Base-by-base conservation (phyloP, 2,888 invertebrate species). In the Spatulosminthurus flaviceps region DNA sequence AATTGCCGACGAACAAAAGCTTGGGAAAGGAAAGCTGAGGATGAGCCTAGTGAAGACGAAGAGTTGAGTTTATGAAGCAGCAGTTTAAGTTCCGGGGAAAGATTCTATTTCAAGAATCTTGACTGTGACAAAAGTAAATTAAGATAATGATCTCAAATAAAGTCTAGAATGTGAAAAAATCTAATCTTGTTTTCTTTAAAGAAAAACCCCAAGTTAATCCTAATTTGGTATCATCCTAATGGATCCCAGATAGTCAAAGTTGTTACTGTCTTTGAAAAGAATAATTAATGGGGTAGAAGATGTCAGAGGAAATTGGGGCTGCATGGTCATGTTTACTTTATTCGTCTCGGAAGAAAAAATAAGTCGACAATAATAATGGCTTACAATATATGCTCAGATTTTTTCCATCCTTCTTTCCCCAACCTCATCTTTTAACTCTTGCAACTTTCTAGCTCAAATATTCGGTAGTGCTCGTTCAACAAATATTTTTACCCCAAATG, bases 191-290 rank as follows among this genome's bases (percentile, higher is more conserved):
- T 34, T 34, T 34, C 9, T 34, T 34, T 7, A 34, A 60, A 60
- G 60, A 60, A n/a, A n/a, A n/a, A 60, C 60, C 60, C 16, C 60
- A 60, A 21, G 60, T 19, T 21, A 21, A 60, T 21, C 21, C 21
- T 60, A 19, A 21, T 24, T 21, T 26, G 11, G 64, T 22, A 64
- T 64, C 22, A 22, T 24, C 64, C 4, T n/a, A 64, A 22, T 11
- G 64, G 22, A 64, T 64, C 7, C 24, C 34, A 34, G n/a, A 24
- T 64, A 64, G 24, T 64, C 22, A 64, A 64, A 64, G 64, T 64
- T 22, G 64, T 9, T 22, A 4, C 13, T 64, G 64, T 64, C 64
- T 24, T 64, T 64, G 64, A 64, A 64, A 64, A 64, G 64, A 64
- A 64, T 64, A 64, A 64, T 64, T 64, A 64, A 64, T 64, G n/a